Evolutionary conservation across 2,797 vertebrate genomes (phyloP), one percentile per base, ranked within the genome.

Genomic region (Sebastes trivittatus): DNA sequence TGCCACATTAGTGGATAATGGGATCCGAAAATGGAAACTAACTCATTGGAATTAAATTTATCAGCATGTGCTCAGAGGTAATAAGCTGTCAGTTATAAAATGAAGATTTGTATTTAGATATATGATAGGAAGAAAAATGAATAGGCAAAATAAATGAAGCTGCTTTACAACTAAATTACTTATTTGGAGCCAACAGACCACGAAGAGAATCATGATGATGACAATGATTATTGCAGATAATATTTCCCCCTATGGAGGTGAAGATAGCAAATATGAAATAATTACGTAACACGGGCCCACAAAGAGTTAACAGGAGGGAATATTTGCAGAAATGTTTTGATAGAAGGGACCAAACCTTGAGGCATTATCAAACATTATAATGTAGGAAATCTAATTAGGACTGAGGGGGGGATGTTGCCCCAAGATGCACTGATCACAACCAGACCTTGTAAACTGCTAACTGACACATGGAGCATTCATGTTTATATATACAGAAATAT

Each of bases 101-200:
- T 95, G 94, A 96, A 96, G 95, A 96, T 96, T 95, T 95, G 92
- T 95, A 95, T 96, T 96, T 96, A 96, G 95, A 96, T 96, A 95
- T 96, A 96, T 96, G 95, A 96, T 94, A 93, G 95, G 91, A 94
- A 91, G 93, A 93, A 93, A 95, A 95, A 96, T 94, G 94, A 96
- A 95, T 91, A 94, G 94, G 92, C 89, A 92, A 95, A 95, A 95
- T 94, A 95, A 95, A 96, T 95, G 94, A 95, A 95, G 91, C 93
- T 93, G 93, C 94, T 94, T 95, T 94, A 95, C 94, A 93, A 93
- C 91, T 94, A 96, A 96, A 96, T 95, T 91, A 94, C 93, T 95
- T 95, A 95, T 96, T 96, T 95, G 93, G 91, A 92, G 92, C 90
- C 91, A 95, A 93, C 92, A 92, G 92, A 95, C 91, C 93, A 90